phyloP scores from a whole-genome alignment of 2,888 invertebrate genomes.

The Sarcophaga subvicina region DNA sequence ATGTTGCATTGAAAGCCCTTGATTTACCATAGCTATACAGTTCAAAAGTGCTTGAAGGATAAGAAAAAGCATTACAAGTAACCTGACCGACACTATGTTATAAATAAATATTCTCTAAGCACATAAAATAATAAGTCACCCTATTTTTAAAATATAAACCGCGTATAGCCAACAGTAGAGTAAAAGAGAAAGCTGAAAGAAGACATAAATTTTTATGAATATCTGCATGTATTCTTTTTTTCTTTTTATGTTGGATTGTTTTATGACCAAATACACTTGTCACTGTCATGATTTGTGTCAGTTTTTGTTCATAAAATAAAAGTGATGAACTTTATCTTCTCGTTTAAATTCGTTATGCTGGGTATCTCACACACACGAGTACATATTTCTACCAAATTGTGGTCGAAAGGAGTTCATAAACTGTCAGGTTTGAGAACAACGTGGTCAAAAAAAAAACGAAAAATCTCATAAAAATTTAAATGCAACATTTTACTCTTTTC shows the following conservation, averaged over 20 bases:
- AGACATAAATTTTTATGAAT: neutral
- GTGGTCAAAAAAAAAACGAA: neutral
- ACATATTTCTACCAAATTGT: neutral
- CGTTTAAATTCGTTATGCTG: conserved; percentile 1
- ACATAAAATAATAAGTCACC: too few relatives aligned
- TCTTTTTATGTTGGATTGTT: conserved; percentile 6
- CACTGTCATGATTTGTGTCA: conserved; percentile 68
- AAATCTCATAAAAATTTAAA: conserved; percentile 40
- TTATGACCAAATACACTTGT: conserved; percentile 62
- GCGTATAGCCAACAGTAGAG: neutral
- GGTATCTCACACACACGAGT: neutral
- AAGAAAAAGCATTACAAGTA: too few relatives aligned
- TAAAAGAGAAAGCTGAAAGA: neutral
- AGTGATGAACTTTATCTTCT: conserved; percentile 60
- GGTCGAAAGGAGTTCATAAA: conserved; percentile 40
- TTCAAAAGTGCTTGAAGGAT: too few relatives aligned
- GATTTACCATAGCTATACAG: too few relatives aligned
- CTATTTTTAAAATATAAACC: too few relatives aligned
- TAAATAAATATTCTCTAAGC: too few relatives aligned
- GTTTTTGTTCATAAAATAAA: conserved; percentile 51
- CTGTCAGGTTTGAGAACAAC: conserved; percentile 43
- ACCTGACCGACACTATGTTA: too few relatives aligned
- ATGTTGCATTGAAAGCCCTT: too few relatives aligned
- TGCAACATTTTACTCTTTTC: conserved; percentile 15
- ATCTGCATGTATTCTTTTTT: neutral